A percentile compares a stretch with the other conserved stretches of the same genome.
Conservation (phyloP, 2,797 vertebrate genomes). For the Urocyon cinereoargenteus region DNA sequence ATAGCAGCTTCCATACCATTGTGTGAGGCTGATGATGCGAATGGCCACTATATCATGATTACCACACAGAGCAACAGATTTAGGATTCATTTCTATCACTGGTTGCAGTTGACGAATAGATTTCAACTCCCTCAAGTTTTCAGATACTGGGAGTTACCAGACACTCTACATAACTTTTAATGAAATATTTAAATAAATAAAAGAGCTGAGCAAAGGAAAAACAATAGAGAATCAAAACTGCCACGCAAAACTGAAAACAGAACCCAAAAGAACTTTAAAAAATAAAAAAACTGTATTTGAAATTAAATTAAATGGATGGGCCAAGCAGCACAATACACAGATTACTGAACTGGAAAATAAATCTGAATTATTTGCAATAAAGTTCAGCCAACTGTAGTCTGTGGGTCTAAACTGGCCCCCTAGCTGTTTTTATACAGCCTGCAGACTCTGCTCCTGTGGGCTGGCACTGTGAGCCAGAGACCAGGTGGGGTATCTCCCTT, state of each 20-base stretch:
- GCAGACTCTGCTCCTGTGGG: background rate
- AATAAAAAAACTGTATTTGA: conserved; percentile 3
- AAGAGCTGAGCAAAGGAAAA: background rate
- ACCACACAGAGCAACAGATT: background rate
- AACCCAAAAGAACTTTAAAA: background rate
- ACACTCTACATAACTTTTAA: background rate
- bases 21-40: background rate
- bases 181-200: conserved; percentile 20
- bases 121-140: conserved; percentile 18
- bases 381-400: background rate
- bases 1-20: background rate
- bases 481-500: background rate
- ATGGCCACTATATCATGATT: background rate
- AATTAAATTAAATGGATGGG: conserved; percentile 36
- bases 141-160: conserved; percentile 25
- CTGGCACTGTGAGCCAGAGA: background rate
- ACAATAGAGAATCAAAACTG: background rate
- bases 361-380: conserved; percentile 14
- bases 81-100: conserved; percentile 14
- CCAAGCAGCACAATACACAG: background rate
- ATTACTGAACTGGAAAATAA: background rate
- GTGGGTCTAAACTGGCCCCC: background rate
- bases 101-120: conserved; percentile 3
- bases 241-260: background rate
- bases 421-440: background rate